Evolutionary conservation across 2,888 invertebrate genomes (phyloP), one percentile per base, ranked within the genome.

Genomic region (Neuroscelio doddi): DNA sequence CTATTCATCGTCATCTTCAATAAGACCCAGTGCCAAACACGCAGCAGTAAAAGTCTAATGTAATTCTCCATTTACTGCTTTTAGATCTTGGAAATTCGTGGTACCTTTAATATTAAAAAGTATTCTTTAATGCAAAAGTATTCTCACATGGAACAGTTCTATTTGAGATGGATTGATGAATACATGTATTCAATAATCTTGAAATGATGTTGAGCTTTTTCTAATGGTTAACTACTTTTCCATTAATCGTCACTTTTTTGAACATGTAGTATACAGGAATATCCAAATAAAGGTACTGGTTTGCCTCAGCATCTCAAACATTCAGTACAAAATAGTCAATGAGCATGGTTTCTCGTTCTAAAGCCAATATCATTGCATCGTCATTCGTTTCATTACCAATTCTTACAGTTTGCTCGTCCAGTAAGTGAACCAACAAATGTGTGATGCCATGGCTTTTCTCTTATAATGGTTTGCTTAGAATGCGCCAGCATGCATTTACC

Each of bases 1-100:
- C 69, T 61, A 72, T 36, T 58, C 59, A 17, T 58, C 45, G 15
- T 67, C 64, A 64, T 83, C 72, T 47, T 74, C 74, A 1, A 80
- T 57, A n/a, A n/a, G n/a, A n/a, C n/a, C n/a, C n/a, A n/a, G n/a
- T n/a, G n/a, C n/a, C n/a, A n/a, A n/a, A n/a, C 3, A 85, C 7
- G 16, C 27, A 12, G n/a, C 36, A 3, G 36, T 36, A 14, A 36
- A 30, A 30, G 30, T 30, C 10, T 30, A 12, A 8, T 30, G n/a
- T 4, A 3, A n/a, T n/a, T 9, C 10, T 30, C n/a, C 30, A 10
- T 12, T 30, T 30, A 4, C 30, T 4, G 30, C 10, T 30, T 8
- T 30, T 8, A 30, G 10, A n/a, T 30, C 30, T 30, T 30, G n/a
- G 10, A 10, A 30, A 30, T 12, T 30, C 10, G 9, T 2, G 3